Percentiles rank a stretch among this genome's conserved stretches.
Conservation (phyloP, 2,888 invertebrate genomes). For the Creontiades dilutus region DNA sequence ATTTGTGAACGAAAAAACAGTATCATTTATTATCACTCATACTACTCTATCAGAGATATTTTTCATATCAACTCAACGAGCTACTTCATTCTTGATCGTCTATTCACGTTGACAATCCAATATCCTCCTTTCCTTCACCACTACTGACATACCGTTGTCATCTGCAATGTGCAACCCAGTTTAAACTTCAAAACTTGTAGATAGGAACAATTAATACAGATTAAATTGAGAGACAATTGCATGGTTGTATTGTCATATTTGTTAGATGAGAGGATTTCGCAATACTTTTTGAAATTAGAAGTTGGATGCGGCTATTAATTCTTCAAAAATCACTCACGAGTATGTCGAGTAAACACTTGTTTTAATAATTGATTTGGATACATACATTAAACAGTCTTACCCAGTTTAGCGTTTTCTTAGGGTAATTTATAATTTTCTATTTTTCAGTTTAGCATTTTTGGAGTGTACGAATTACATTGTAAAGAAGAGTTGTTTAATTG, state of each 20-base stretch:
- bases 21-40: too few species aligned
- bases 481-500: constrained; percentile 37
- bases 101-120: too few species aligned
- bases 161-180: too few species aligned
- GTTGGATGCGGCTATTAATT: neutral
- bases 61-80: too few species aligned
- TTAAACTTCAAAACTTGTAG: too few species aligned
- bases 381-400: neutral
- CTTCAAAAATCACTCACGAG: neutral
- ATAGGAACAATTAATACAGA: too few species aligned
- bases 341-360: constrained; percentile 1
- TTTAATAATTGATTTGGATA: neutral
- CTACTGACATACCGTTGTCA: too few species aligned
- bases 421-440: neutral
- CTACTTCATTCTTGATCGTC: too few species aligned
- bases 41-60: too few species aligned
- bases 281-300: neutral
- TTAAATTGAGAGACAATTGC: neutral
- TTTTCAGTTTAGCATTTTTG: constrained; percentile 25
- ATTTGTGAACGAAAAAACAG: too few species aligned
- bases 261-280: neutral
- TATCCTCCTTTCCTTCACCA: too few species aligned
- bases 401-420: constrained; percentile 17
- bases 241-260: constrained; percentile 7
- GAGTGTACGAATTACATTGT: neutral